These are phyloP conservation scores for Gymnothorax reevesii DNA, from an alignment of 2,797 vertebrate species.

Conservation along the genomic window DNA sequence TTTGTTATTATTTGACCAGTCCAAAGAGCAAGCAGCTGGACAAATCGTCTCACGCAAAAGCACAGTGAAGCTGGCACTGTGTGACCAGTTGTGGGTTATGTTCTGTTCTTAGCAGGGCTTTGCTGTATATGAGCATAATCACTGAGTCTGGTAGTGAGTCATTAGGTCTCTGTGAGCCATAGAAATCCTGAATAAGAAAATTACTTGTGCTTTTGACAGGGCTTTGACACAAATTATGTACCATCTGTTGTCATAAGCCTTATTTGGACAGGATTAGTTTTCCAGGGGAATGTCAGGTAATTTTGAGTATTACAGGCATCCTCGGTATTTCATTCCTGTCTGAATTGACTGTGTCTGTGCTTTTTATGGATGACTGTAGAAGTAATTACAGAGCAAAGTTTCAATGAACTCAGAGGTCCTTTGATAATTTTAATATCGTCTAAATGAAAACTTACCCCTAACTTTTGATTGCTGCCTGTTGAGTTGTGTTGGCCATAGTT, in stretches of 20 bases:
- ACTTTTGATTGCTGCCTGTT: no score
- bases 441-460: no score
- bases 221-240: background rate
- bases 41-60: background rate
- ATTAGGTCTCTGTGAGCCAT: background rate
- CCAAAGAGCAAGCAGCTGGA: background rate
- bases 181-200: background rate
- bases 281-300: no score
- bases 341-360: no score
- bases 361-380: no score
- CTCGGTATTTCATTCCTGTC: no score
- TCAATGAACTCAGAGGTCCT: no score
- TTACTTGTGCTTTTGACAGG: background rate
- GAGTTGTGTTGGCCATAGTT: no score
- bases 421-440: no score
- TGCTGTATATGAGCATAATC: background rate
- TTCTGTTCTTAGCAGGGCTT: background rate
- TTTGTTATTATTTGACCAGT: background rate
- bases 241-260: background rate
- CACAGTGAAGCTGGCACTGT: background rate
- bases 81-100: background rate
- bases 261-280: background rate
- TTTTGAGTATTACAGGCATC: no score
- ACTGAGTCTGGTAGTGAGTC: background rate
- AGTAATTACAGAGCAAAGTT: no score